Evolutionary conservation across 2,797 vertebrate species (phyloP), one percentile per base, ranked within the genome.

Genomic region (Schizopygopsis pylzovi): DNA sequence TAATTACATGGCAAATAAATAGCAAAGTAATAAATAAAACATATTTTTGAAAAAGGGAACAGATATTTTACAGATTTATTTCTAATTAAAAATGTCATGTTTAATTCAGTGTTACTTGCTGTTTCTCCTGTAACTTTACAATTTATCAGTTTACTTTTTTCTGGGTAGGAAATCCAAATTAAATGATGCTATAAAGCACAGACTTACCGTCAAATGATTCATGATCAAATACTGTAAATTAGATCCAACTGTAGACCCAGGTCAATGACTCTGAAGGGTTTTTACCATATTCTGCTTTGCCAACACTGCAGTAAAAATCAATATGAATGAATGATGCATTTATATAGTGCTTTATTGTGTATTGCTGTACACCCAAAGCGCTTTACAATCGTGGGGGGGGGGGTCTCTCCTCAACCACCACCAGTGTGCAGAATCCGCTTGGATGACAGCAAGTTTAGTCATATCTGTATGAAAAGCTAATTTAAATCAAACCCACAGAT

Each of bases 391-490:
- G 2, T 33, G 33, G 2, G 28, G 1, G 28, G 28, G 28, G 28
- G 28, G 28, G 28, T 33, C 33, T 33, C 33, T 33, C 33, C 33
- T 33, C 33, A 33, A 2, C 33, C 33, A 33, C 2, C 33, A 33
- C 33, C 33, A 33, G 33, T 33, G 33, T 33, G 33, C 33, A 33
- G 33, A 2, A 33, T 33, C 33, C 33, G 2, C 33, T 33, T 33
- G 33, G 33, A 33, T 33, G 33, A 33, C 5, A 49, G 59, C 10
- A 37, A 22, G 70, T 63, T 83, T 43, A 49, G 33, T n/a, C 22
- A n/a, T 15, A 68, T 77, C 82, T 77, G 59, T 77, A 77, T 47
- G 71, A 61, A 82, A 82, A 82, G 4, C 43, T 75, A 28, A 76
- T 77, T 77, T 76, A 4, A 65, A 41, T 83, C 28, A 49, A 52